Conservation (phyloP, 2,888 invertebrate species). For the Drosophila conformis region DNA sequence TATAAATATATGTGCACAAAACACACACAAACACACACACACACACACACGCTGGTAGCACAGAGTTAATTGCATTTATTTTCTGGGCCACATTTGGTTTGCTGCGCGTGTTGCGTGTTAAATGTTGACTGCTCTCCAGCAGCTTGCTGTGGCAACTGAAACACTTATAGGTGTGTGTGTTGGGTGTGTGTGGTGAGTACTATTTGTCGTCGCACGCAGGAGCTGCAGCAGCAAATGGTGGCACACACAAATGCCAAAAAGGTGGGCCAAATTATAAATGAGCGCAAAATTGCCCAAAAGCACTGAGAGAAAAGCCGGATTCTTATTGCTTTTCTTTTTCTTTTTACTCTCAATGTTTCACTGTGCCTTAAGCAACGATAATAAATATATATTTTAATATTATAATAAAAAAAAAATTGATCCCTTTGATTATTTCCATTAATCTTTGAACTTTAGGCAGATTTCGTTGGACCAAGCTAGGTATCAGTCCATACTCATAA, state of each 20-base stretch:
- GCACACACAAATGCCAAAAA: constrained; percentile 13
- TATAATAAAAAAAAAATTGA: background rate
- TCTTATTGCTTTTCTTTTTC: background rate
- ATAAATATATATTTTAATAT: background rate
- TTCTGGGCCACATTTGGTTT: constrained; percentile 4
- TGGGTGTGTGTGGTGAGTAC: constrained; percentile 5
- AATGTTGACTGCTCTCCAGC: constrained; percentile 53
- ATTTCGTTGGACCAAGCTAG: too few species aligned
- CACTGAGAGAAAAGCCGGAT: background rate
- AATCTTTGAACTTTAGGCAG: too few species aligned
- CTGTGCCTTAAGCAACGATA: background rate
- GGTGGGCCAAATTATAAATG: constrained; percentile 34
- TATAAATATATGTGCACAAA: background rate
- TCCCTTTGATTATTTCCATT: too few species aligned
- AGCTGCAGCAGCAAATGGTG: constrained; percentile 3
- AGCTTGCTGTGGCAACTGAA: constrained; percentile 51
- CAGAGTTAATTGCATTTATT: constrained; percentile 10
- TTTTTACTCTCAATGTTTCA: background rate
- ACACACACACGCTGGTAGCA: background rate
- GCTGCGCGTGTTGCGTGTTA: constrained; percentile 15
- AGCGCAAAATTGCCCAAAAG: constrained; percentile 9
- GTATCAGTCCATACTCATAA: too few species aligned
- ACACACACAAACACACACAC: constrained; percentile 4
- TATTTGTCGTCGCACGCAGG: constrained; percentile 1
- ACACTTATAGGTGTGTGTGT: background rate